Evolutionary conservation across 2,113 vertebrate genomes (phyloP).

Genomic region (Lepidothrix coronata): DNA sequence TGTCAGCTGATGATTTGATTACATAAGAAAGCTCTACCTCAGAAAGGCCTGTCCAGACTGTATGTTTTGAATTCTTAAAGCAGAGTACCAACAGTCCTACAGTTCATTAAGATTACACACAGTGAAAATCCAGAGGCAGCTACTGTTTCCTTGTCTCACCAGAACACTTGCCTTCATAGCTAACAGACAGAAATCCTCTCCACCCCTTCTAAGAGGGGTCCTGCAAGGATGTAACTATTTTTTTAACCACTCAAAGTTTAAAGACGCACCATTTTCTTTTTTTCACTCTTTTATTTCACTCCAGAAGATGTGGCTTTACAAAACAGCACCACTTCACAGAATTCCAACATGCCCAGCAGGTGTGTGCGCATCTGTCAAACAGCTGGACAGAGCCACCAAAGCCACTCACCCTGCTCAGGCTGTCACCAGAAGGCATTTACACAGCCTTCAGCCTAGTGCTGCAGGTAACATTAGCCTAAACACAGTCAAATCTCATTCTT

Average conservation of each 20-base stretch:
- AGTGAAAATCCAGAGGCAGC: neutral
- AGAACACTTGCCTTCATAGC: neutral
- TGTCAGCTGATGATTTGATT: neutral
- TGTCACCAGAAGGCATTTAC: neutral
- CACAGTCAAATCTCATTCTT: neutral
- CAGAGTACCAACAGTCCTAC: neutral
- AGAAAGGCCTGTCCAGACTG: neutral
- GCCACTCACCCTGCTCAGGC: neutral
- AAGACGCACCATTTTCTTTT: neutral
- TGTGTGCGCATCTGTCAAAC: rapidly evolving
- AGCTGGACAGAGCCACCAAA: neutral
- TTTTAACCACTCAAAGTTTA: neutral
- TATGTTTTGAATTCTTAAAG: neutral
- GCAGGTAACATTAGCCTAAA: neutral
- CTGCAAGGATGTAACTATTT: neutral
- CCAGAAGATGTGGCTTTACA: neutral
- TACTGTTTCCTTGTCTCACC: neutral
- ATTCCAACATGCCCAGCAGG: rapidly evolving
- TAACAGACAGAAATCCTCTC: neutral
- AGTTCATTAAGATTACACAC: neutral
- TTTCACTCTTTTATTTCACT: neutral
- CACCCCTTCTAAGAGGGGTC: neutral
- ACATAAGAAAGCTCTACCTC: neutral
- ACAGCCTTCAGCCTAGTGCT: neutral
- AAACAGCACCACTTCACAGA: neutral